phyloP scores from a whole-genome alignment of 2,113 vertebrate genomes.

The Halcyon senegalensis region DNA sequence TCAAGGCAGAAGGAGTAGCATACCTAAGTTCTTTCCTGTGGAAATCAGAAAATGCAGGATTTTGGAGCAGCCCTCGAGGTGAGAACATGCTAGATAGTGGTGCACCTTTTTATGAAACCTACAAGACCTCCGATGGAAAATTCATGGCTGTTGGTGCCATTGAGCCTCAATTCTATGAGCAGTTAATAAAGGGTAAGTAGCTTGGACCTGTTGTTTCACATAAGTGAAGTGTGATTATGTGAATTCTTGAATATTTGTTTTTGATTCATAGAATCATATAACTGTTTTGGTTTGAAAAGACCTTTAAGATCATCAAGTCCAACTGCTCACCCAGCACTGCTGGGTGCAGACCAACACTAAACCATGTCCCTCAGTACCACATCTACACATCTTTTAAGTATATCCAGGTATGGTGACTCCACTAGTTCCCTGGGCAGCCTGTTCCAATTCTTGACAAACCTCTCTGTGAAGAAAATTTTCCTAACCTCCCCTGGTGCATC shows the following conservation, averaged over 20 bases:
- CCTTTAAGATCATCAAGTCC: neutral
- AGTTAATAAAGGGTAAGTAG: conserved; percentile 84
- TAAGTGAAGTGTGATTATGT: neutral
- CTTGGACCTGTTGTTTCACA: neutral
- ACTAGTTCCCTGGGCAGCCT: neutral
- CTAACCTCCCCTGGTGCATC: neutral
- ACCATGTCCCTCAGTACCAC: neutral
- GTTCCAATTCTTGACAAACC: neutral
- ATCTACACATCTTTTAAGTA: neutral
- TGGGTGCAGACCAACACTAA: neutral
- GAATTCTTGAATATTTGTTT: neutral
- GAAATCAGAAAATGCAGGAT: conserved; percentile 77
- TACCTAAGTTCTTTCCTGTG: conserved; percentile 94
- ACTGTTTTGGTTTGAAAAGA: neutral
- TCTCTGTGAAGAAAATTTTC: neutral
- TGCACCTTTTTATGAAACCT: conserved; percentile 91
- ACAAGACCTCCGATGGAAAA: conserved; percentile 86
- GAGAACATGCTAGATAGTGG: conserved; percentile 91
- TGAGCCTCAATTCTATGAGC: conserved; percentile 89
- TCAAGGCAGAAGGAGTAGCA: conserved; percentile 91
- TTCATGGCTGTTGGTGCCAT: conserved; percentile 92
- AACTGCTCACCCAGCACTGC: too few relatives aligned
- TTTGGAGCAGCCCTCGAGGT: conserved; percentile 84
- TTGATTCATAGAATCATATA: neutral
- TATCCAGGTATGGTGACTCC: neutral